A percentile compares a stretch with the other conserved stretches of the same genome.
These are phyloP conservation scores for Caenorhabditis parvicauda DNA, from an alignment of 2,888 invertebrate species.

Conservation along the genomic window DNA sequence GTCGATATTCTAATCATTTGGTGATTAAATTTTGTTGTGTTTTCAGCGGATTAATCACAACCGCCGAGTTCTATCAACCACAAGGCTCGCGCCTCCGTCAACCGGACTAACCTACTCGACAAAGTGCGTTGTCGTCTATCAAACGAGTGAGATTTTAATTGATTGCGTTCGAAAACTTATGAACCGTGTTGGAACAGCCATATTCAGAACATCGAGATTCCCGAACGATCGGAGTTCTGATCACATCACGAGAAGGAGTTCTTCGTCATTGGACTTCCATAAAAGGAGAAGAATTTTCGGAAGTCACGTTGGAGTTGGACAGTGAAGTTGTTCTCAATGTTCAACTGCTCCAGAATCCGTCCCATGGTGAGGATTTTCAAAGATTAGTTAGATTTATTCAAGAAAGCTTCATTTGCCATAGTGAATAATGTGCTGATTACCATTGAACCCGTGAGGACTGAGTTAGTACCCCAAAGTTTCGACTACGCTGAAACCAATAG, in stretches of 20 bases:
- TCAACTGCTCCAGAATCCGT: constrained; percentile 12
- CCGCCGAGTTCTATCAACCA: constrained; percentile 2
- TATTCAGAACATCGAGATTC: background rate
- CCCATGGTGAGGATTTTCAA: background rate
- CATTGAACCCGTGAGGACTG: too few relatives aligned
- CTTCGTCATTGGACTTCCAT: constrained; percentile 22
- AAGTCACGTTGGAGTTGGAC: constrained; percentile 16
- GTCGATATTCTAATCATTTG: background rate
- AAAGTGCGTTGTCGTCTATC: constrained; percentile 23
- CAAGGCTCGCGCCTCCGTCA: constrained; percentile 13
- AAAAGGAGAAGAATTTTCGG: constrained; percentile 11
- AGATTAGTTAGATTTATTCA: too few relatives aligned
- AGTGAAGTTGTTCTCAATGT: constrained; percentile 20
- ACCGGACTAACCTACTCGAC: constrained; percentile 19
- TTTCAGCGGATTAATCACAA: background rate
- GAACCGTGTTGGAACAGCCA: too few relatives aligned
- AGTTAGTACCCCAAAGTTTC: too few relatives aligned
- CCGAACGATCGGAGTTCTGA: constrained; percentile 14
- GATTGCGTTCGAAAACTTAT: background rate
- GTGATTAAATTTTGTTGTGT: background rate
- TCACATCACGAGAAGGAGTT: constrained; percentile 24
- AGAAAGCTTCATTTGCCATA: too few relatives aligned
- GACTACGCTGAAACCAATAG: too few relatives aligned
- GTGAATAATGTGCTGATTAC: too few relatives aligned
- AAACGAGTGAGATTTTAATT: background rate